Base-by-base conservation (phyloP, 1,140 invertebrate species). In the Acromyrmex echinatior region DNA sequence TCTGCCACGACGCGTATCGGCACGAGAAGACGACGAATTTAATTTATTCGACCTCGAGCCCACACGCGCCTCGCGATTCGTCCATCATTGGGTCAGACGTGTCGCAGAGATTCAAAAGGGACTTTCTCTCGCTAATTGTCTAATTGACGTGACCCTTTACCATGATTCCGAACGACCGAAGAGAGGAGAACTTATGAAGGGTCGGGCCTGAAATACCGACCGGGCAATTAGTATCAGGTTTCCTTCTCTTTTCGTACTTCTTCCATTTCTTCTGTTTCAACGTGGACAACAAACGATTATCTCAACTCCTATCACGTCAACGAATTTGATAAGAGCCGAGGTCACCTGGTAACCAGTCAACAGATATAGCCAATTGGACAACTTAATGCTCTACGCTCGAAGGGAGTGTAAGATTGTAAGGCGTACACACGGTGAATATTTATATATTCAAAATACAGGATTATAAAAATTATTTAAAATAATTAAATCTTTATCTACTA, bases 301-400 rank as follows among this genome's bases (percentile, higher is more conserved):
- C 90, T 91, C 85, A 78, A 88, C 87, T 92, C 86, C 89, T 93
- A 93, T 93, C 92, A 91, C 90, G 90, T 93, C 91, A 91, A 92
- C 89, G 91, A 84, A 88, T 92, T 92, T 93, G 93, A 93, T 93
- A 93, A 92, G 88, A 90, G 78, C 73, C 91, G 92, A 93, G 92
- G 93, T 93, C 92, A 93, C 86, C 86, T 86, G 90, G 87, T 93
- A 88, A 89, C 87, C 90, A 88, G 87, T 91, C 90, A 90, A 93
- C 92, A 92, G 87, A 92, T 91, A 88, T 90, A 88, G 35, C 70
- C 86, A 92, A 93, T 93, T 92, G 88, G 62, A n/a, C 77, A 56
- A 58, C 39, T 91, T 86, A 91, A 86, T 91, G 49, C 74, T 60
- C 79, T 88, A 73, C 63, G 60, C 65, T 62, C 6, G 70, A 9